These are phyloP conservation scores for Echinometra lucunter DNA, from an alignment of 53 echinoderm and acorn worm species.

Conservation along the genomic window DNA sequence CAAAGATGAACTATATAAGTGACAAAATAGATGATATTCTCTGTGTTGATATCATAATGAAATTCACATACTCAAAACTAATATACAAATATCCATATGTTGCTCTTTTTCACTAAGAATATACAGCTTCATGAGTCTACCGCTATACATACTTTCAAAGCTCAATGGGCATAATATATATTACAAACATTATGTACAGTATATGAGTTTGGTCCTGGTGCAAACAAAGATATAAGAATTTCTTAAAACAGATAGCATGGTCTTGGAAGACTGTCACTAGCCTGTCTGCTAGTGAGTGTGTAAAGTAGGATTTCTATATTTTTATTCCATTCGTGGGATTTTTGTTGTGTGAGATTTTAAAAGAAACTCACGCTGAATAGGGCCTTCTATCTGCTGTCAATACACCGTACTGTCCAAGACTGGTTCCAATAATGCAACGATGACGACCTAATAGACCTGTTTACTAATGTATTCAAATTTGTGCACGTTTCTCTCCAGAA, in stretches of 20 bases:
- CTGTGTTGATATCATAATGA: background rate
- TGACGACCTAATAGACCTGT: background rate
- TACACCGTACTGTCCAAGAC: background rate
- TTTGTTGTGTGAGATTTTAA: background rate
- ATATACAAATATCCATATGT: constrained; percentile 50
- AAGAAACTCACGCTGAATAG: background rate
- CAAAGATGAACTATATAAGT: background rate
- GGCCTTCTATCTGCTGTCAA: background rate
- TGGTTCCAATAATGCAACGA: background rate
- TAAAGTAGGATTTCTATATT: background rate
- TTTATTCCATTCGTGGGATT: background rate
- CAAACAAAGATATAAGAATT: background rate
- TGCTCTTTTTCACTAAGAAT: background rate
- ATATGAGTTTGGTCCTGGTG: background rate
- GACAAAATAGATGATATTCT: background rate
- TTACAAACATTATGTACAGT: constrained; percentile 8
- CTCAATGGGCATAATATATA: constrained; percentile 33
- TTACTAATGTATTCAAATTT: no score
- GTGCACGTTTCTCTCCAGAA: no score
- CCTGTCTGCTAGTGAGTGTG: background rate
- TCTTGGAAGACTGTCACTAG: background rate
- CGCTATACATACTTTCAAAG: background rate
- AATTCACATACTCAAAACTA: constrained; percentile 39
- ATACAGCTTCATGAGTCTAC: background rate
- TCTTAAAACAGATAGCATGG: background rate